Percentiles rank a stretch among this genome's conserved stretches.
phyloP scores from a whole-genome alignment of 2,113 vertebrate species.

The Lathamus discolor region DNA sequence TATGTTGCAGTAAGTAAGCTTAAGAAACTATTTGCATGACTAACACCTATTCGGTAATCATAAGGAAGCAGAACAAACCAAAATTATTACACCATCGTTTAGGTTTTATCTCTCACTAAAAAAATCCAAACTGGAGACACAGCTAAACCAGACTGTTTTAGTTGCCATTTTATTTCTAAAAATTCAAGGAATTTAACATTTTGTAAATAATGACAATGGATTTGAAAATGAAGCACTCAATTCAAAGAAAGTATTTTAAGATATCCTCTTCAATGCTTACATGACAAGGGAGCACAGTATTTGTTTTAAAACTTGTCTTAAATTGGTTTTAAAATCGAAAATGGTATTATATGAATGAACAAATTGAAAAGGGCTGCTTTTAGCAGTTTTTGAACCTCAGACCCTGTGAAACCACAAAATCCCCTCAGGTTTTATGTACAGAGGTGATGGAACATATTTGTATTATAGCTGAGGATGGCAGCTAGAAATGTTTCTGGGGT shows the following conservation, averaged over 20 bases:
- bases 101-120: not conserved
- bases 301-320: not conserved
- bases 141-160: not conserved
- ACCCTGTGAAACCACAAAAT: not conserved
- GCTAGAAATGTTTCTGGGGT: not conserved
- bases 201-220: not conserved
- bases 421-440: not conserved
- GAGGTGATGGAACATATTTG: not conserved
- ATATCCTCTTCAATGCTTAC: not conserved
- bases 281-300: not conserved
- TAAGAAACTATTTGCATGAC: not conserved
- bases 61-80: not conserved
- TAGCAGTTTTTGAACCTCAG: not conserved
- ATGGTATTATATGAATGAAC: not conserved
- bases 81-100: not conserved
- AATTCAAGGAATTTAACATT: not conserved
- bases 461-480: not conserved
- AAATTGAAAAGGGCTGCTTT: not conserved
- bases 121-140: not conserved
- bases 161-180: not conserved
- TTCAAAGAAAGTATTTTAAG: not conserved
- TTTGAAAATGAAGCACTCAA: not conserved
- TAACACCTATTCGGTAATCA: not conserved
- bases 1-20: not conserved
- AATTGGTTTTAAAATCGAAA: not conserved